Percentiles rank a stretch among this genome's conserved stretches.
phyloP scores from a whole-genome alignment of 2,797 vertebrate species.

The Falco peregrinus region DNA sequence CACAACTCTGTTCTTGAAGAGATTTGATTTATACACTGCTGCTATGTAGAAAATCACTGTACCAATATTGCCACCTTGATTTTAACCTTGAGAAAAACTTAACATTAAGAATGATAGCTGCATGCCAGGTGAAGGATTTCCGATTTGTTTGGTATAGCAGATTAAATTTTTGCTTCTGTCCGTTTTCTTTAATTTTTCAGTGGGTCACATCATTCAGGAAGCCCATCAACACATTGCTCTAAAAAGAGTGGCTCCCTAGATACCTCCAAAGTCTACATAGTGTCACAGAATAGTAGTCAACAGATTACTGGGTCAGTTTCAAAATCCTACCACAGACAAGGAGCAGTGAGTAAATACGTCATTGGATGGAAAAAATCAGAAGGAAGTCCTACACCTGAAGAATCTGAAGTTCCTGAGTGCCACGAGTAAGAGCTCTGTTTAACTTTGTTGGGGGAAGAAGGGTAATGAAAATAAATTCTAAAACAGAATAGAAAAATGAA shows the following conservation, averaged over 20 bases:
- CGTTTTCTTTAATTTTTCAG: conserved; percentile 70
- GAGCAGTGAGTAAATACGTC: conserved; percentile 78
- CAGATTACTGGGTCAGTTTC: conserved; percentile 75
- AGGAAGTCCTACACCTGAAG: conserved; percentile 84
- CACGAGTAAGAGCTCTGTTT: conserved; percentile 82
- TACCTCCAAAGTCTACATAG: conserved; percentile 92
- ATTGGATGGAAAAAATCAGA: conserved; percentile 85
- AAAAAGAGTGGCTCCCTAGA: conserved; percentile 87
- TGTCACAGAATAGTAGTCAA: conserved; percentile 80
- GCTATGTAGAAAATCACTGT: neutral
- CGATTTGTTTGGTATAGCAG: neutral
- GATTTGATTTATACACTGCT: neutral
- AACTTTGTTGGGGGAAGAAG: neutral
- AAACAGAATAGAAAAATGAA: neutral
- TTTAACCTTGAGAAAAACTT: neutral
- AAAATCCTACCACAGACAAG: conserved; percentile 79
- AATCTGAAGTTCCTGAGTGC: conserved; percentile 86
- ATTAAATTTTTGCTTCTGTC: neutral
- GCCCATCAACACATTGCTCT: conserved; percentile 86
- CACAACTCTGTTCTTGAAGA: neutral
- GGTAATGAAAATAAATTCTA: neutral
- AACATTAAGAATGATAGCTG: neutral
- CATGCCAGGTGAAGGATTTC: fast-evolving
- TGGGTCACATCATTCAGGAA: conserved; percentile 92
- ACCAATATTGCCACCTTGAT: neutral